Percentiles rank a stretch among this genome's conserved stretches.
phyloP scores from a whole-genome alignment of 92 coral and sea anemone genomes.

The Ricordea florida region DNA sequence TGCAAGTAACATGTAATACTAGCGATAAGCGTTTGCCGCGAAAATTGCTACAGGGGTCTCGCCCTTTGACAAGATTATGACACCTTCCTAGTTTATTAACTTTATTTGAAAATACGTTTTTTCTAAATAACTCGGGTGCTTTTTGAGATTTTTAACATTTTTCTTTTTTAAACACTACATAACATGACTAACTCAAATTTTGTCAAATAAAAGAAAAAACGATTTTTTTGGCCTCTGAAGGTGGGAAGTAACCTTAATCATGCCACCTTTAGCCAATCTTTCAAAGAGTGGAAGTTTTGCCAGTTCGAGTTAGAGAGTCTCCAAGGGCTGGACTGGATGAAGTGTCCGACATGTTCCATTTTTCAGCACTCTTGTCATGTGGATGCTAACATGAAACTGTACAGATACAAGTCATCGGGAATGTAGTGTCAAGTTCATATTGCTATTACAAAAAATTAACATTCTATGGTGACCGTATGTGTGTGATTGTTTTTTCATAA shows the following conservation, averaged over 20 bases:
- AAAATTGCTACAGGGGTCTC: too few relatives aligned
- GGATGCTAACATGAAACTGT: slow-evolving; percentile 80
- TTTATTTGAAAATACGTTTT: too few relatives aligned
- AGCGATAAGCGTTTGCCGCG: too few relatives aligned
- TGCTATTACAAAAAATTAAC: not conserved
- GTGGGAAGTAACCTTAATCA: slow-evolving; percentile 53
- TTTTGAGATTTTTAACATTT: too few relatives aligned
- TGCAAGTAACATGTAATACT: too few relatives aligned
- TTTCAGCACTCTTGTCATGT: slow-evolving; percentile 72
- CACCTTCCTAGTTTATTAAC: too few relatives aligned
- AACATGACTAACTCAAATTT: too few relatives aligned
- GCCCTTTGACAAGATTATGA: too few relatives aligned
- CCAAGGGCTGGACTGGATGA: slow-evolving; percentile 53
- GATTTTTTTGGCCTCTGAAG: too few relatives aligned
- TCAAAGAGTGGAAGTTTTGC: slow-evolving; percentile 76
- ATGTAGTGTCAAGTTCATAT: not conserved
- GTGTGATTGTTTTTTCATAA: not conserved
- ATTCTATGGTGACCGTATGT: not conserved
- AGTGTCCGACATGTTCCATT: slow-evolving; percentile 63
- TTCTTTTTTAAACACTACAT: too few relatives aligned
- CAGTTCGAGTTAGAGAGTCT: slow-evolving; percentile 45
- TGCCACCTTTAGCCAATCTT: slow-evolving; percentile 53
- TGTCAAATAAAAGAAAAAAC: too few relatives aligned
- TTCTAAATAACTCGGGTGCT: too few relatives aligned
- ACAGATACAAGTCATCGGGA: slow-evolving; percentile 67